Conservation (phyloP, 2,888 invertebrate species). For the Lasioglossum vierecki region DNA sequence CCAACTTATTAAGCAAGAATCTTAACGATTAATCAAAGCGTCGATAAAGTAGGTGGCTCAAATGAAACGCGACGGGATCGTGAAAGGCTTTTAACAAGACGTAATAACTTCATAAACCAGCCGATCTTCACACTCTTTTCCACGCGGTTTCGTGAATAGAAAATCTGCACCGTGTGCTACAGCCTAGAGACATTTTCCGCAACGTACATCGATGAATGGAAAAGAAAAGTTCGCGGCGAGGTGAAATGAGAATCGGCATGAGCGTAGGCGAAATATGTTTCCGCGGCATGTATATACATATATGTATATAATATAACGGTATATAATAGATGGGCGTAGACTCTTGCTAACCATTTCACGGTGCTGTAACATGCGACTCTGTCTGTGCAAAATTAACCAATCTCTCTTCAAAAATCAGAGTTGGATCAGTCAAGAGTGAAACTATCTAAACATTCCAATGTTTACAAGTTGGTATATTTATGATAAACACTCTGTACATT, state of each 20-base stretch:
- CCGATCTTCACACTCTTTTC: not conserved
- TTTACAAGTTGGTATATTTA: too few species aligned
- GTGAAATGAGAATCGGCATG: constrained; percentile 22
- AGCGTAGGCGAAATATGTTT: constrained; percentile 62
- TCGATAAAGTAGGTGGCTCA: constrained; percentile 45
- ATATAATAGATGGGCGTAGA: too few species aligned
- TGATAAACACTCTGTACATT: too few species aligned
- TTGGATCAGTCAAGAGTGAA: too few species aligned
- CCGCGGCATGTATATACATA: constrained; percentile 57
- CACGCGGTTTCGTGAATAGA: not conserved
- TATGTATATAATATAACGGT: constrained; percentile 68
- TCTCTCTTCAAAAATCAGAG: too few species aligned
- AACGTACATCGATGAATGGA: not conserved
- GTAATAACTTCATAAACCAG: constrained; percentile 28
- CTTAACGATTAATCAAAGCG: not conserved
- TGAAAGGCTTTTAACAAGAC: constrained; percentile 42
- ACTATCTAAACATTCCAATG: too few species aligned
- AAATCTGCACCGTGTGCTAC: not conserved
- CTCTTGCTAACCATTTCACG: too few species aligned
- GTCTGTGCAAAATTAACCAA: too few species aligned
- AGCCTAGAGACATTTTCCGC: not conserved
- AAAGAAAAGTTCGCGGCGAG: not conserved
- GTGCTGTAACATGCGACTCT: too few species aligned
- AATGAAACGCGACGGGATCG: constrained; percentile 33
- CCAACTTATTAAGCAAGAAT: not conserved